Evolutionary conservation across 2,888 invertebrate species (phyloP), one percentile per base, ranked within the genome.

Genomic region (Galerucella calmariensis): DNA sequence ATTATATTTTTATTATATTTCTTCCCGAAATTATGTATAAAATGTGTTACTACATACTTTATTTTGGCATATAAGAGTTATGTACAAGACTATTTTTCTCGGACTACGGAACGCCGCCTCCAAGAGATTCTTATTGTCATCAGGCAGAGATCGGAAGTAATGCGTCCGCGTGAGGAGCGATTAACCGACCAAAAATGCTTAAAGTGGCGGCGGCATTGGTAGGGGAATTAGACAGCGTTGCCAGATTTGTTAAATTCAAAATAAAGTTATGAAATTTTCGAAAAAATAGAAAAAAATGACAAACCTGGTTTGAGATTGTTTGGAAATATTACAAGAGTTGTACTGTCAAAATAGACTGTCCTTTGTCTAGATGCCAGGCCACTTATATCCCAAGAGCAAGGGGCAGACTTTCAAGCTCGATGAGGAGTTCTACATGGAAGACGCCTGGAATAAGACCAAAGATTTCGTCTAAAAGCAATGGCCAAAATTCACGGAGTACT

Each of bases 131-230:
- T 46, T 44, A 46, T 44, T 46, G 63, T 41, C 63, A 65, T 65
- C 63, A 65, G 46, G 63, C 44, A 16, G 63, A 24, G 63, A 46
- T 65, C 63, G 63, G 63, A 65, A 65, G 46, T 12, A 46, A 16
- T 62, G 41, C 62, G 6, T 65, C 44, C 63, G 63, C 63, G 63
- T 65, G n/a, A 65, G 20, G 11, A 65, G 46, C 63, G 63, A 46
- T 65, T 65, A 65, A 65, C 11, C 41, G 63, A 65, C 46, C 63
- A 65, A 65, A 63, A 44, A 20, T 65, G 63, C 44, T 41, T 10
- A 41, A 65, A 44, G 63, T 46, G 41, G 63, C 46, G 63, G 63
- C 63, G 46, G 11, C 63, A 16, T 12, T 20, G 46, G 46, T 46
- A 20, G 46, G 46, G 46, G 63, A 62, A 41, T 35, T n/a, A 16